Evolutionary conservation across 2,888 invertebrate species (phyloP), one percentile per base, ranked within the genome.

Genomic region (Thysanoteuthis rhombus): DNA sequence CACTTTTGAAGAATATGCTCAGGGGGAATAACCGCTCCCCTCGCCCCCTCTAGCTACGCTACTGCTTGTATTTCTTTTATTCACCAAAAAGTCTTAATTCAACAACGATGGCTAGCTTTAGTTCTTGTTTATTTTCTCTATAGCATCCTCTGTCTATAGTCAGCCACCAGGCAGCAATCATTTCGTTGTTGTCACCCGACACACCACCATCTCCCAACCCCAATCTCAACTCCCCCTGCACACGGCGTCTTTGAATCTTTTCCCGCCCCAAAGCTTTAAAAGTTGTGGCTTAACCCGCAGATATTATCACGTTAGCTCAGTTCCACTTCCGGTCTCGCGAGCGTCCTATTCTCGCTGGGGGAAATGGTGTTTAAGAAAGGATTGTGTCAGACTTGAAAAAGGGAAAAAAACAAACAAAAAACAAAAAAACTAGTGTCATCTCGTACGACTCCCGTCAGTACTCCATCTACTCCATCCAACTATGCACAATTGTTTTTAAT

Each of bases 261-360:
- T n/a, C n/a, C 12, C 58, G 25, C 0, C n/a, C 75, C n/a, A n/a
- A 75, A 75, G n/a, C 3, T n/a, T 75, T 75, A n/a, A 75, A 75
- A 75, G 16, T 75, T 75, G 75, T 75, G 75, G 75, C 75, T 75
- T n/a, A 75, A 75, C 75, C 75, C 75, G 75, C 75, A 75, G 75
- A 75, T 75, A 75, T 75, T 75, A 75, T 75, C 75, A 75, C n/a
- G 75, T 75, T n/a, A 75, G n/a, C 75, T 75, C 75, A 75, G n/a
- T 75, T 75, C n/a, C 12, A 75, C 58, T 75, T 75, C 75, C 75
- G 75, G 75, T 75, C 75, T n/a, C 75, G n/a, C 10, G 75, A n/a
- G n/a, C 75, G 75, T n/a, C 75, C n/a, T 75, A n/a, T 75, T 75
- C 75, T 75, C 10, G 75, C 75, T 75, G 75, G 75, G 36, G 75